Percentiles rank a stretch among this genome's conserved stretches.
These are phyloP conservation scores for Gymnogyps californianus DNA, from an alignment of 2,113 vertebrate genomes.

Conservation along the genomic window DNA sequence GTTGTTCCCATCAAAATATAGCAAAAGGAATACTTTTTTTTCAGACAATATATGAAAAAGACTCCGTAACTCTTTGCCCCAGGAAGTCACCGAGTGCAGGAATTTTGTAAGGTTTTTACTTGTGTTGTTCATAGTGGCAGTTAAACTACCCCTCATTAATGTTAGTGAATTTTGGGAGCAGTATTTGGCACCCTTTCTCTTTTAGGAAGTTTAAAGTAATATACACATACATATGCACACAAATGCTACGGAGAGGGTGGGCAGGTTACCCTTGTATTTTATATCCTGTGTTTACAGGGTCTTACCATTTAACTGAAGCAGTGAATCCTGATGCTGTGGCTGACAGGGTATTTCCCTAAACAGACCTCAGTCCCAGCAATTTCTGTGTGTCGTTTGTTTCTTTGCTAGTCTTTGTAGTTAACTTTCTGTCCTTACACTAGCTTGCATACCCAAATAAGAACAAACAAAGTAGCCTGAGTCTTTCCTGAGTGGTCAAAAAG, in stretches of 20 bases:
- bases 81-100: background rate
- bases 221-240: accelerated
- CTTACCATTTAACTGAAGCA: background rate
- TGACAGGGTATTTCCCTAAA: background rate
- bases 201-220: background rate
- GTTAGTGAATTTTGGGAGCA: background rate
- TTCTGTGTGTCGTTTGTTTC: accelerated
- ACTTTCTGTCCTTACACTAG: background rate
- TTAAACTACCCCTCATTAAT: background rate
- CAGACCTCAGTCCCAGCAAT: no score
- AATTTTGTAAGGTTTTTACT: background rate
- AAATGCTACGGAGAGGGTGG: accelerated
- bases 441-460: background rate
- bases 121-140: background rate
- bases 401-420: no score
- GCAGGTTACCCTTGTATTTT: background rate
- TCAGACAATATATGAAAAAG: no score
- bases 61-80: accelerated
- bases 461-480: background rate
- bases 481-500: background rate
- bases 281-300: background rate
- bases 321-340: background rate
- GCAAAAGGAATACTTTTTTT: background rate
- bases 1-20: background rate
- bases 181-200: no score